Percentiles rank a stretch among this genome's conserved stretches.
Evolutionary conservation across 2,113 vertebrate species (phyloP).

Genomic region (Rhea pennata): DNA sequence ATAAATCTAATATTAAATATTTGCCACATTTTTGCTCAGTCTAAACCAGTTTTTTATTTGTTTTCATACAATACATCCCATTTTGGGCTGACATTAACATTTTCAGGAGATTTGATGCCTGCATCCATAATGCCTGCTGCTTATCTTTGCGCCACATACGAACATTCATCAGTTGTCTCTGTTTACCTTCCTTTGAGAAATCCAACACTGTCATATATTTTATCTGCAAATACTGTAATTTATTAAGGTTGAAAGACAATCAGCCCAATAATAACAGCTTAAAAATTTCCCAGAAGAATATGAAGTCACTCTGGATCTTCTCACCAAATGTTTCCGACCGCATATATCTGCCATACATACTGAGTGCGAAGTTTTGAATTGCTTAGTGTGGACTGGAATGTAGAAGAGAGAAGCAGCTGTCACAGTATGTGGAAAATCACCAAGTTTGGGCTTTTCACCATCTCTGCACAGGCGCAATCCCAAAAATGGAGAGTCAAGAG

Average conservation of each 20-base stretch:
- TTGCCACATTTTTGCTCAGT: background rate
- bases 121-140: background rate
- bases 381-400: background rate
- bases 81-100: background rate
- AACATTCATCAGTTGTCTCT: background rate
- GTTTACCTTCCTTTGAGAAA: background rate
- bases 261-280: background rate
- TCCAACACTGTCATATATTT: background rate
- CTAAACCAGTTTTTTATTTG: background rate
- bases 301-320: background rate
- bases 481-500: background rate
- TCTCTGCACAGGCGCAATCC: fast-evolving
- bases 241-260: background rate
- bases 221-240: background rate
- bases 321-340: background rate
- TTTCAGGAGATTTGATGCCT: fast-evolving
- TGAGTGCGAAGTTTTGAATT: background rate
- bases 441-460: background rate
- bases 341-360: background rate
- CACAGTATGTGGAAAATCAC: background rate
- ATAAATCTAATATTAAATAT: background rate
- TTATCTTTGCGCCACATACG: background rate
- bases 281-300: background rate
- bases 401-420: background rate
- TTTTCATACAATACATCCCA: background rate